Percentiles rank a stretch among this genome's conserved stretches.
Evolutionary conservation across 2,888 invertebrate genomes (phyloP).

Genomic region (Cephus nigrinus): DNA sequence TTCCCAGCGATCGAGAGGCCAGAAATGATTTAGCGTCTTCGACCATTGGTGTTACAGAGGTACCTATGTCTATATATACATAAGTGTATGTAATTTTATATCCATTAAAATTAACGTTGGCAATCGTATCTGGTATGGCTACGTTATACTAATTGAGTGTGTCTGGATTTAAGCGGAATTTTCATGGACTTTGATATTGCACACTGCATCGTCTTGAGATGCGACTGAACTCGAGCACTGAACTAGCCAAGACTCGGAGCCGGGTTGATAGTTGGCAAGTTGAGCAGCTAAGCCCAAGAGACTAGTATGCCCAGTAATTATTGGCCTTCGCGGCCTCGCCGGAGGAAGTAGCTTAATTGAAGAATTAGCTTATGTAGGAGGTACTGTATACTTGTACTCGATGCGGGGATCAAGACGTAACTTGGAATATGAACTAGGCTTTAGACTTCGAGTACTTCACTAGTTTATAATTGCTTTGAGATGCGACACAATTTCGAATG

Average conservation of each 20-base stretch:
- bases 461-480: not conserved
- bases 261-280: not conserved
- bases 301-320: slow-evolving; percentile 32
- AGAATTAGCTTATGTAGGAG: slow-evolving; percentile 45
- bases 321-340: slow-evolving; percentile 39
- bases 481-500: not conserved
- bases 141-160: not conserved
- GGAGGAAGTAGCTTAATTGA: slow-evolving; percentile 52
- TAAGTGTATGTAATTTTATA: not conserved
- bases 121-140: not conserved
- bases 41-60: not conserved
- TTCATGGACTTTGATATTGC: not conserved
- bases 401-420: not conserved
- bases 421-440: not conserved
- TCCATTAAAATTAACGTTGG: not conserved
- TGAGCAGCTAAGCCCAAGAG: not conserved
- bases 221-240: not conserved
- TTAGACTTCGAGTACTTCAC: not conserved
- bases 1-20: not conserved
- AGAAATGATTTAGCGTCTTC: not conserved
- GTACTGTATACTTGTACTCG: not conserved
- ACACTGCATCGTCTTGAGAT: not conserved
- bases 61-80: not conserved
- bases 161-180: not conserved
- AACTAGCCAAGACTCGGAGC: not conserved